phyloP scores from a whole-genome alignment of 1,140 invertebrate species.

The Microplitis mediator region DNA sequence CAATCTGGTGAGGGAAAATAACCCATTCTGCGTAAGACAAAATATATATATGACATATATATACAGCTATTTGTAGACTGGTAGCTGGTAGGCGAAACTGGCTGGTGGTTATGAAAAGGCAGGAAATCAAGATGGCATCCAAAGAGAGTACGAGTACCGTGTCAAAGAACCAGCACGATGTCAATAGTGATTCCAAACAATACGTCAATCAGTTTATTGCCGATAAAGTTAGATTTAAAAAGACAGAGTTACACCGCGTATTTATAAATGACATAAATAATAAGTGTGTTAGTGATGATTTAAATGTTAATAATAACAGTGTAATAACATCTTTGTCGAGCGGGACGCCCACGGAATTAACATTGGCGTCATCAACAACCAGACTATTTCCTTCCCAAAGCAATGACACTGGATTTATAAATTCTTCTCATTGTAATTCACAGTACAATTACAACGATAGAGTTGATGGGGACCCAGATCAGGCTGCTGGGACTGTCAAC shows the following conservation, averaged over 20 bases:
- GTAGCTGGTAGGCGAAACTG: too few species aligned
- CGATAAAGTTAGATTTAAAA: constrained; percentile 20
- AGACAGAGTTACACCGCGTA: not conserved
- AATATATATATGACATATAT: too few species aligned
- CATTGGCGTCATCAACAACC: constrained; percentile 41
- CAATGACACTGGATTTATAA: constrained; percentile 7
- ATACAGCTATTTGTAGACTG: too few species aligned
- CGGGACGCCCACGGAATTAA: constrained; percentile 53
- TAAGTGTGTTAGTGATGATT: constrained; percentile 22
- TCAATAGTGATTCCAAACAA: constrained; percentile 54
- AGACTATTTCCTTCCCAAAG: constrained; percentile 32
- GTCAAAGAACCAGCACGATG: constrained; percentile 58
- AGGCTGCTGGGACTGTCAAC: constrained; percentile 19
- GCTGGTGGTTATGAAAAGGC: not conserved
- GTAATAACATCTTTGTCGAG: constrained; percentile 34
- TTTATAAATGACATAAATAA: constrained; percentile 26
- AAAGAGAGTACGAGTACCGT: constrained; percentile 57
- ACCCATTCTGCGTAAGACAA: too few species aligned
- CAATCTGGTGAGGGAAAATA: too few species aligned
- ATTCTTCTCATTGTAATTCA: too few species aligned
- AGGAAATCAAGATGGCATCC: constrained; percentile 63
- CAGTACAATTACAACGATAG: constrained; percentile 25
- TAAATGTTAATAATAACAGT: constrained; percentile 24
- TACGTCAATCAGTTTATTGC: constrained; percentile 29
- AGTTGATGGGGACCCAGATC: constrained; percentile 27